phyloP scores from a whole-genome alignment of 1,140 invertebrate species.

The Meloidogyne floridensis region DNA sequence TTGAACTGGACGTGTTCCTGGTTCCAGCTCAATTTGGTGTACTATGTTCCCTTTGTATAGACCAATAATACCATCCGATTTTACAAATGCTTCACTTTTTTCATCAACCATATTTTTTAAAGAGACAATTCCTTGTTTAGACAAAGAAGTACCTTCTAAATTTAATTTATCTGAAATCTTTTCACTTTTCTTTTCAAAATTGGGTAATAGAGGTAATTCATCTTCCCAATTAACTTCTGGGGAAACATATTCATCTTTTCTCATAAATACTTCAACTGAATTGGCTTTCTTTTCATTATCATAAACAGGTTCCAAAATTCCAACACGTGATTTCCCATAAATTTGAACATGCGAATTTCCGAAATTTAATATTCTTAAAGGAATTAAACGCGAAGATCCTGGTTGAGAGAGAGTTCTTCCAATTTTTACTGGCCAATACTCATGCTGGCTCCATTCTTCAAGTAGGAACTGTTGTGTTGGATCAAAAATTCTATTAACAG shows the following conservation, averaged over 20 bases:
- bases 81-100: neutral
- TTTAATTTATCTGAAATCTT: neutral
- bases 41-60: slow-evolving; percentile 27
- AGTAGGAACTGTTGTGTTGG: neutral
- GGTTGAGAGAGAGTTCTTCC: slow-evolving; percentile 14
- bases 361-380: slow-evolving; percentile 25
- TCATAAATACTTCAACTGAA: slow-evolving; percentile 15
- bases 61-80: slow-evolving; percentile 25
- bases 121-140: neutral
- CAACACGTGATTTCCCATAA: slow-evolving; percentile 4
- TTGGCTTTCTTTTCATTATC: neutral
- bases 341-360: slow-evolving; percentile 17
- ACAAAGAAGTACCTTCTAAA: neutral
- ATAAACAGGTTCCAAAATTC: slow-evolving; percentile 24
- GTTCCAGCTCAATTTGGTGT: slow-evolving; percentile 9
- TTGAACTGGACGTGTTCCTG: neutral
- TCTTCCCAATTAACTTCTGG: slow-evolving; percentile 19
- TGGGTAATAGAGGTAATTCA: slow-evolving; percentile 2
- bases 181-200: neutral
- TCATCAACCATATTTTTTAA: neutral
- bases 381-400: neutral
- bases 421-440: slow-evolving; percentile 16
- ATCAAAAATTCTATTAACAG: neutral
- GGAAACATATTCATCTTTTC: slow-evolving; percentile 18
- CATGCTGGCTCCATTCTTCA: neutral